Evolutionary conservation across 1,140 invertebrate genomes (phyloP).

Genomic region (Drosophila orena): DNA sequence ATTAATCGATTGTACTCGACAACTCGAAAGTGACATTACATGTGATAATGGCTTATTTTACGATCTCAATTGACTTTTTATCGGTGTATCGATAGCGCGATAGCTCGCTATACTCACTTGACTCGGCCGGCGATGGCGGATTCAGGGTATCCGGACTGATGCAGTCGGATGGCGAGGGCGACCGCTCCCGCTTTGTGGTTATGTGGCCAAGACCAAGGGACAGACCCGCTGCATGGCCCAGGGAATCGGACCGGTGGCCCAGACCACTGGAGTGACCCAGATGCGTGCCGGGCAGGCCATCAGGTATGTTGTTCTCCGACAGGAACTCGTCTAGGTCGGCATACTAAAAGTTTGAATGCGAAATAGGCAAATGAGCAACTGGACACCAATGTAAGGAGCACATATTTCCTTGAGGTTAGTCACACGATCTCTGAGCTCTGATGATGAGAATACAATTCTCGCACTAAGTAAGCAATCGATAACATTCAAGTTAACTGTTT

Average conservation of each 20-base stretch:
- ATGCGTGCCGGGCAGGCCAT: conserved; percentile 88
- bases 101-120: conserved; percentile 88
- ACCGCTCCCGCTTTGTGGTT: conserved; percentile 91
- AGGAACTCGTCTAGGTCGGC: conserved; percentile 98
- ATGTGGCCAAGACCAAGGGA: conserved; percentile 86
- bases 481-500: conserved; percentile 54
- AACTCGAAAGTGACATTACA: not conserved
- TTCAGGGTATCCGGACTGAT: conserved; percentile 94
- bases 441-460: conserved; percentile 79
- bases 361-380: conserved; percentile 26
- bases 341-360: conserved; percentile 87
- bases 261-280: conserved; percentile 85
- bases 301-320: conserved; percentile 95
- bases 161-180: conserved; percentile 93
- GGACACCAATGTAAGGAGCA: conserved; percentile 9
- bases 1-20: no score
- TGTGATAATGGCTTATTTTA: conserved; percentile 15
- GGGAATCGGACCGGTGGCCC: conserved; percentile 85
- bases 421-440: conserved; percentile 48
- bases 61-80: conserved; percentile 16
- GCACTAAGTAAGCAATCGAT: conserved; percentile 70
- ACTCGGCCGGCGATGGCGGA: conserved; percentile 93
- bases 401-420: conserved; percentile 23
- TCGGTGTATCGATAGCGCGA: not conserved
- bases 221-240: conserved; percentile 86